phyloP scores from a whole-genome alignment of 2,888 invertebrate species.

The Slavum lentiscoides region DNA sequence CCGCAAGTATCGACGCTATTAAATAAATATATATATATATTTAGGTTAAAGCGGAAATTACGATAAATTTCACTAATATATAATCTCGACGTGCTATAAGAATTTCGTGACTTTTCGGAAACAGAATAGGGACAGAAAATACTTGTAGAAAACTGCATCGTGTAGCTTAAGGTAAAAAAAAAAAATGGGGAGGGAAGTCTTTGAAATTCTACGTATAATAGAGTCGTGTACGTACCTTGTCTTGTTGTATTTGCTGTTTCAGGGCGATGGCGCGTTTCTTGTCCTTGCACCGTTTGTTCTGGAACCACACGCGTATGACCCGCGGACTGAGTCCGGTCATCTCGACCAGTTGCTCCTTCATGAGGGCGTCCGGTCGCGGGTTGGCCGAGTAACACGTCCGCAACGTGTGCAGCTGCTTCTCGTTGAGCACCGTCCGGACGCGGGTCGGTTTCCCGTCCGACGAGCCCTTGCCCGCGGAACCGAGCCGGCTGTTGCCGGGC shows the following conservation, averaged over 20 bases:
- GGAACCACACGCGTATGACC: conserved; percentile 99
- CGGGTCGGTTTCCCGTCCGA: conserved; percentile 95
- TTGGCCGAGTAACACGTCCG: conserved; percentile 97
- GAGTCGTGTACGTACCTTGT: conserved; percentile 79
- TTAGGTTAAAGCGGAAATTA: too few species aligned
- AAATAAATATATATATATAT: too few species aligned
- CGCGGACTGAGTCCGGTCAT: conserved; percentile 97
- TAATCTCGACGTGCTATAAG: too few species aligned
- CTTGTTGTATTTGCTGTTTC: conserved; percentile 97
- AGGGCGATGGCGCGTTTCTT: conserved; percentile 95
- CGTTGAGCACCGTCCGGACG: conserved; percentile 97
- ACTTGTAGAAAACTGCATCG: too few species aligned
- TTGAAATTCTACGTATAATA: too few species aligned
- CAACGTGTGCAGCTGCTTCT: conserved; percentile 95
- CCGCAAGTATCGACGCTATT: too few species aligned
- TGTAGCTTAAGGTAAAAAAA: too few species aligned
- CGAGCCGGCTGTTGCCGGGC: conserved; percentile 46
- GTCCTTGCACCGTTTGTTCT: conserved; percentile 96
- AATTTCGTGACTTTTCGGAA: too few species aligned
- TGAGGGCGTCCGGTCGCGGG: conserved; percentile 96
- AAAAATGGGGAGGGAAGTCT: too few species aligned
- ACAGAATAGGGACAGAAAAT: too few species aligned
- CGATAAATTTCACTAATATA: too few species aligned
- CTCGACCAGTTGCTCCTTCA: conserved; percentile 99
- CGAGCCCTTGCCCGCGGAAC: conserved; percentile 54